Conservation (phyloP, 2,797 vertebrate genomes). For the Poeciliopsis turneri region DNA sequence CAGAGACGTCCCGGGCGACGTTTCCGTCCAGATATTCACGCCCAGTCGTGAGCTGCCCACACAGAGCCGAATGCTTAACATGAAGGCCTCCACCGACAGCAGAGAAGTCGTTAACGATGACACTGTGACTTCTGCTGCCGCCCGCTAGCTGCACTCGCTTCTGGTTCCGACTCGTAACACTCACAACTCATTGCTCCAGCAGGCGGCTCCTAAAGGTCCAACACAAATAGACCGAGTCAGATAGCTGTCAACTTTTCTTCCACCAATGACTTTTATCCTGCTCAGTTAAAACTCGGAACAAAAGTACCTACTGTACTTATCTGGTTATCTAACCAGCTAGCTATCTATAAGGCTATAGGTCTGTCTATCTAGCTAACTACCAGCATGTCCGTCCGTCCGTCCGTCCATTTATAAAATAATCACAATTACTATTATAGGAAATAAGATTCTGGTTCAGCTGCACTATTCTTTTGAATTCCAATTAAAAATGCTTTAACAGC, state of each 20-base stretch:
- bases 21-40: slow-evolving; percentile 41
- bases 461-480: neutral
- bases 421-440: neutral
- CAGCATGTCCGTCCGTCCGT: neutral
- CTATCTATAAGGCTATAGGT: too few species aligned
- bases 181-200: neutral
- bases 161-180: neutral
- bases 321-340: too few species aligned
- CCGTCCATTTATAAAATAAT: neutral
- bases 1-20: slow-evolving; percentile 14
- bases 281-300: neutral
- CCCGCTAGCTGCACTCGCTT: neutral
- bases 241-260: neutral
- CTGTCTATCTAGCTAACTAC: neutral
- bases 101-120: slow-evolving; percentile 12
- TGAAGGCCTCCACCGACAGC: slow-evolving; percentile 12
- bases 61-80: slow-evolving; percentile 16
- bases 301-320: neutral
- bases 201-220: neutral
- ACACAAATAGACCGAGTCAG: neutral
- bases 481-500: neutral
- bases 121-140: slow-evolving; percentile 1
- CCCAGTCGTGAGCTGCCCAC: slow-evolving; percentile 35
- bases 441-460: neutral
- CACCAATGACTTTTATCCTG: neutral